A percentile compares a stretch with the other conserved stretches of the same genome.
These are phyloP conservation scores for Eutrigla gurnardus DNA, from an alignment of 2,797 vertebrate genomes.

Conservation along the genomic window DNA sequence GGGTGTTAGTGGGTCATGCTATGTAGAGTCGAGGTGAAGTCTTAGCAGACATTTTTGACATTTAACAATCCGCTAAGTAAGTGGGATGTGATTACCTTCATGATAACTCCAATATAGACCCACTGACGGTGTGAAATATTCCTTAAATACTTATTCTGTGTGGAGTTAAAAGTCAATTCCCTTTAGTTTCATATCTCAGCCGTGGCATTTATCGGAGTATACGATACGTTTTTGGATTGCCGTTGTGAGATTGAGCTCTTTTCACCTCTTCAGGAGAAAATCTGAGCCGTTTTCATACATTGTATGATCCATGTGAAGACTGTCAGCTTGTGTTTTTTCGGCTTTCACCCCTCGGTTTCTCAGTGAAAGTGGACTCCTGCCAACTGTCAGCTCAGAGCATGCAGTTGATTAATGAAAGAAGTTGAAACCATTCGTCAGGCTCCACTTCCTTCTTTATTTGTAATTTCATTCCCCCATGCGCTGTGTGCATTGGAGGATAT, in stretches of 20 bases:
- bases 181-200: background rate
- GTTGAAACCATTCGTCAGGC: slow-evolving; percentile 9
- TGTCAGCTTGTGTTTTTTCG: slow-evolving; percentile 18
- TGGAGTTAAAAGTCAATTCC: slow-evolving; percentile 8
- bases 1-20: too few species aligned
- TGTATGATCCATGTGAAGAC: slow-evolving; percentile 15
- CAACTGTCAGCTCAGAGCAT: slow-evolving; percentile 2
- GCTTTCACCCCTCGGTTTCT: slow-evolving; percentile 17
- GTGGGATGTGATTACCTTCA: slow-evolving; percentile 2
- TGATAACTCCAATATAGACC: background rate
- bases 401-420: slow-evolving; percentile 25
- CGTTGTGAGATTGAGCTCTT: background rate
- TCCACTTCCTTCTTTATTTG: slow-evolving; percentile 11
- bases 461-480: slow-evolving; percentile 9
- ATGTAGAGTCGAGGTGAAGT: too few species aligned
- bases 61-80: slow-evolving; percentile 31
- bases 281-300: slow-evolving; percentile 9
- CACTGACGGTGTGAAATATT: background rate
- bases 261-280: slow-evolving; percentile 1
- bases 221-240: background rate
- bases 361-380: slow-evolving; percentile 15
- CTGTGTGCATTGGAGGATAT: background rate
- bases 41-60: slow-evolving; percentile 17
- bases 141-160: background rate
- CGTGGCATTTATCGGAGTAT: background rate